Base-by-base conservation (phyloP, 2,888 invertebrate genomes). In the Stegana nigrithorax region DNA sequence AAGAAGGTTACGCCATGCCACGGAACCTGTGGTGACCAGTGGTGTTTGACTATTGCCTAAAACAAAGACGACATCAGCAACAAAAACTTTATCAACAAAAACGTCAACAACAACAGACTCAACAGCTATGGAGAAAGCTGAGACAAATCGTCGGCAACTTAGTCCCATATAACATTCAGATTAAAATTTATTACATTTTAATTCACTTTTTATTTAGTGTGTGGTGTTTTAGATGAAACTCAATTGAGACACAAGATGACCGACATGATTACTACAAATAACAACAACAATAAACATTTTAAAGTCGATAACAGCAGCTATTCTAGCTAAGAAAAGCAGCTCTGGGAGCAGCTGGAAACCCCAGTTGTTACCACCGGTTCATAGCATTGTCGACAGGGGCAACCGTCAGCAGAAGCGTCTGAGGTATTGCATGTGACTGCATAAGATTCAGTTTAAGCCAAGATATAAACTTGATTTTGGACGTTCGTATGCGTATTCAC, bases 21-120 rank as follows among this genome's bases (percentile, higher is more conserved):
- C 76, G 81, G 71, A 86, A 86, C 78, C 81, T 86, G 77, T 86
- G 85, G 85, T 85, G 85, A 85, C 85, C 83, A 84, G 83, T 83
- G 82, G 83, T 82, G 77, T 70, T 70, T 70, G 64, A 70, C 65
- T 70, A 70, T 72, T 69, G 69, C 75, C 78, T 78, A 73, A 73
- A 70, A 63, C 71, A 73, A 65, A 73, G 63, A 65, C 67, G 69
- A 68, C 70, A 77, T 57, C 71, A 76, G 69, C 75, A 78, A 70
- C n/a, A n/a, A n/a, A n/a, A n/a, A n/a, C n/a, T n/a, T n/a, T n/a
- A n/a, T n/a, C n/a, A n/a, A n/a, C n/a, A n/a, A n/a, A n/a, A n/a
- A n/a, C n/a, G n/a, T n/a, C n/a, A n/a, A n/a, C n/a, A n/a, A n/a
- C n/a, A n/a, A n/a, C n/a, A n/a, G n/a, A n/a, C n/a, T n/a, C n/a